Base-by-base conservation (phyloP, 2,888 invertebrate species). In the Kryphioiulus occultus region DNA sequence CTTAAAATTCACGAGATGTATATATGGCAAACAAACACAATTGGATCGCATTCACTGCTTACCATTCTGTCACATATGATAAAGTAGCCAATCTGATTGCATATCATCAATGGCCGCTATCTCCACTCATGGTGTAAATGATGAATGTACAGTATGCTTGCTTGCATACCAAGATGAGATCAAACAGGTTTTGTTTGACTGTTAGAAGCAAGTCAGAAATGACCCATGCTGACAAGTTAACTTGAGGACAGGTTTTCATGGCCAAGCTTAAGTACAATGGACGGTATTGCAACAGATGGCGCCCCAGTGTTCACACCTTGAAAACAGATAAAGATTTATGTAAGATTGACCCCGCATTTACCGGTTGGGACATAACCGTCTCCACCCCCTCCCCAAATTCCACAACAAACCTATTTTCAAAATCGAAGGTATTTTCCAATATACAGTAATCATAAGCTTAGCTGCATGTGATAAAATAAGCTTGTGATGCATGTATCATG, bases 201-300 rank as follows among this genome's bases (percentile, higher is more conserved):
- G n/a, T n/a, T n/a, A n/a, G n/a, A n/a, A n/a, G n/a, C n/a, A n/a
- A 42, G 42, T 12, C 42, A 12, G 22, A 59, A 59, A 22, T 7
- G 19, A 59, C 59, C 59, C 59, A 59, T 59, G 59, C 59, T 59
- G 59, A 59, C 59, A 59, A 22, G 22, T 59, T 5, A 59, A 59
- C 22, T 22, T 59, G 59, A 59, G 59, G 59, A 59, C 59, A 59
- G n/a, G 59, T 59, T 59, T 59, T 59, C 59, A 59, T n/a, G 59
- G 59, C n/a, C 59, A 59, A 59, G 19, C 22, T n/a, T 9, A 10
- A 5, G 1, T n/a, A n/a, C 59, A 59, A 59, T 22, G 22, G 59
- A n/a, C 10, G 22, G 9, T 59, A 22, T 59, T 59, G 59, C 22
- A 22, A 22, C 59, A 59, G n/a, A 17, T 59, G n/a, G 59, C 59